Evolutionary conservation across 2,888 invertebrate species (phyloP).

Genomic region (Microctonus aethiopoides): DNA sequence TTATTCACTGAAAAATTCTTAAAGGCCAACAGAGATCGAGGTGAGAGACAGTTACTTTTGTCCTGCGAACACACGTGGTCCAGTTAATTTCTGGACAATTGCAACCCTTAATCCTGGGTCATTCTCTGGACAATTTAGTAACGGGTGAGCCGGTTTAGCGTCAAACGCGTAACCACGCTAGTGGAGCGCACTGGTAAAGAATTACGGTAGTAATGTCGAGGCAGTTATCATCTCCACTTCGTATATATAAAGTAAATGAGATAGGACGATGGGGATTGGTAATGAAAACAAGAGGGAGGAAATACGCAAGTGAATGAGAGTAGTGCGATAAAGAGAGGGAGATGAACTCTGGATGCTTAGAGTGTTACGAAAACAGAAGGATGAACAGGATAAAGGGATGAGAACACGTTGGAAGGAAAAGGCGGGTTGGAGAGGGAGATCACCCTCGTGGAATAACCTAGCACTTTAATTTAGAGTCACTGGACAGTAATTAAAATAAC

Average conservation of each 20-base stretch:
- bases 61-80: slow-evolving; percentile 41
- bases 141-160: slow-evolving; percentile 57
- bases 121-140: slow-evolving; percentile 62
- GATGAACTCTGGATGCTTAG: slow-evolving; percentile 22
- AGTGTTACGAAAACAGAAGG: slow-evolving; percentile 35
- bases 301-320: slow-evolving; percentile 35
- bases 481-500: slow-evolving; percentile 68
- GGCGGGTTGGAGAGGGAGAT: slow-evolving; percentile 27
- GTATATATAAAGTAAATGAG: slow-evolving; percentile 15
- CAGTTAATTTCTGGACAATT: slow-evolving; percentile 56
- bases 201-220: slow-evolving; percentile 52
- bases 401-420: slow-evolving; percentile 13
- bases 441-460: slow-evolving; percentile 60
- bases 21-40: background rate
- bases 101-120: slow-evolving; percentile 53
- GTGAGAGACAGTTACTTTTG: slow-evolving; percentile 41
- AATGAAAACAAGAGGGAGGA: slow-evolving; percentile 26
- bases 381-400: slow-evolving; percentile 15
- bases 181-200: slow-evolving; percentile 52
- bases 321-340: background rate
- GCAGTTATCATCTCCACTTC: slow-evolving; percentile 25
- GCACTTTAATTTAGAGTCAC: slow-evolving; percentile 66
- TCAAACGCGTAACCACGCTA: slow-evolving; percentile 55
- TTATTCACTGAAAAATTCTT: slow-evolving; percentile 37
- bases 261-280: slow-evolving; percentile 13